Conservation (phyloP, 2,113 vertebrate genomes). For the Campylomormyrus tamandua region DNA sequence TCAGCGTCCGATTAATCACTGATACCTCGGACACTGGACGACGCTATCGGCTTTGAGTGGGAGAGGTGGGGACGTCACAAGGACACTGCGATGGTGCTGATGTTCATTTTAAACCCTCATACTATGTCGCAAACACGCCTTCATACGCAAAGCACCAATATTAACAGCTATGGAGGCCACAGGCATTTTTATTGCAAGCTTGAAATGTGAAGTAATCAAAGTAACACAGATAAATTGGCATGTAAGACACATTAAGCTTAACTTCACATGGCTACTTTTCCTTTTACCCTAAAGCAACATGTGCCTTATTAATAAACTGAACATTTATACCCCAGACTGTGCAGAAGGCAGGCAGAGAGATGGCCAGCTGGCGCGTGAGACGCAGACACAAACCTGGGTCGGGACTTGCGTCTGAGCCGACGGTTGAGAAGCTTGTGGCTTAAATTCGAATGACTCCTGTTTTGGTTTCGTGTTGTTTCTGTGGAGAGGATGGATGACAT, state of each 20-base stretch:
- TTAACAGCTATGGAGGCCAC: not conserved
- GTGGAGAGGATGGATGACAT: slow-evolving; percentile 35
- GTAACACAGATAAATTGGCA: not conserved
- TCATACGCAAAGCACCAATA: not conserved
- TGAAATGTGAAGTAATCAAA: not conserved
- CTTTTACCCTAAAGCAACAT: not conserved
- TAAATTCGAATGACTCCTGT: slow-evolving; percentile 89
- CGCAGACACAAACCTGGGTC: slow-evolving; percentile 48
- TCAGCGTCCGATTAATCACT: slow-evolving; percentile 53
- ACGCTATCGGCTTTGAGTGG: slow-evolving; percentile 22
- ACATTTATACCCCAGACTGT: not conserved
- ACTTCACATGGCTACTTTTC: not conserved
- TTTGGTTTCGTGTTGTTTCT: slow-evolving; percentile 97
- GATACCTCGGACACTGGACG: slow-evolving; percentile 41
- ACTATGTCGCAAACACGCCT: not conserved
- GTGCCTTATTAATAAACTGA: not conserved
- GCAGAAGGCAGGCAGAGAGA: not conserved
- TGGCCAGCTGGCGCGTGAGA: not conserved
- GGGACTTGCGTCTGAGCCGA: slow-evolving; percentile 51
- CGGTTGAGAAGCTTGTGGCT: slow-evolving; percentile 63
- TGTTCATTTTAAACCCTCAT: not conserved
- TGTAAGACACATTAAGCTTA: not conserved
- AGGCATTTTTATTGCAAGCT: not conserved
- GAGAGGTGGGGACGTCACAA: slow-evolving; percentile 24
- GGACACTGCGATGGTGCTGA: slow-evolving; percentile 36